phyloP scores from a whole-genome alignment of 35 echinoderm and acorn worm species.

The Amphiura filiformis region DNA sequence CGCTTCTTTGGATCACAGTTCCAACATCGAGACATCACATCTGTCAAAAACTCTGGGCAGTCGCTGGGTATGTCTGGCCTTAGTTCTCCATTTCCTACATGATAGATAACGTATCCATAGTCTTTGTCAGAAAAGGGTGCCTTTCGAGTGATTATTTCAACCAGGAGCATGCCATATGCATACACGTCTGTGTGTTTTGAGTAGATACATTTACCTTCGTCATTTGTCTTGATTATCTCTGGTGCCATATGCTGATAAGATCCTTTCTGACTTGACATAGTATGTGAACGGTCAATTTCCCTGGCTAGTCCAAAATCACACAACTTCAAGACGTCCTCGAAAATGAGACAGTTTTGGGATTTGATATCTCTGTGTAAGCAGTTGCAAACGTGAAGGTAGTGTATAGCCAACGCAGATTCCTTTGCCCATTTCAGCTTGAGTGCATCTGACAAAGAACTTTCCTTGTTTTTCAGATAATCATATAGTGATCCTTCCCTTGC shows the following conservation, averaged over 20 bases:
- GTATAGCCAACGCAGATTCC: neutral
- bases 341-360: neutral
- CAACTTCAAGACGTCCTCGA: neutral
- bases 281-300: neutral
- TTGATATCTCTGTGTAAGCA: neutral
- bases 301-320: neutral
- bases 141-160: neutral
- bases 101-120: neutral
- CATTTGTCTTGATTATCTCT: neutral
- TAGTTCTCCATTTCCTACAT: neutral
- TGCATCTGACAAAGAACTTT: neutral
- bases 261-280: neutral
- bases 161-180: neutral
- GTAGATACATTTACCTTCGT: too few species aligned
- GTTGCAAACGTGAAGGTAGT: neutral
- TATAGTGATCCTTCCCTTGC: neutral
- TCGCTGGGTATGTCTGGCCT: neutral
- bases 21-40: neutral
- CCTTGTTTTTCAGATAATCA: neutral
- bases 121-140: neutral
- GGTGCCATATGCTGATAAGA: neutral
- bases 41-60: neutral
- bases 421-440: neutral
- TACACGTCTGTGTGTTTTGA: neutral
- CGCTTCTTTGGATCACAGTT: neutral